Base-by-base conservation (phyloP, 92 coral and sea anemone genomes). In the Nematostella vectensis region DNA sequence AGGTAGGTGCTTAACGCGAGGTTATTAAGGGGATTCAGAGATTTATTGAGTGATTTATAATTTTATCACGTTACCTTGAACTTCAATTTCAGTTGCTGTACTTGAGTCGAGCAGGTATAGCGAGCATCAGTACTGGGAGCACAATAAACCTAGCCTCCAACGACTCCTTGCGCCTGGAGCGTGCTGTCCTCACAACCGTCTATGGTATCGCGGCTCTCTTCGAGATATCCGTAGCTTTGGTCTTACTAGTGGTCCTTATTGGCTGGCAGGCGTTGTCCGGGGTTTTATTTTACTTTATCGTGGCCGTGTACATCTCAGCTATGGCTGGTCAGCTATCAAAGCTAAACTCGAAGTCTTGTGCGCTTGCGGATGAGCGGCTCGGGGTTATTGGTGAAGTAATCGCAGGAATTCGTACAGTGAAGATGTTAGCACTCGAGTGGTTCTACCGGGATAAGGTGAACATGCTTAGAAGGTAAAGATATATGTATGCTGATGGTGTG, bases 191-290 rank as follows among this genome's bases (percentile, higher is more conserved):
- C 9, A 25, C 24, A 23, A 9, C 25, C 4, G 4, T 44, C 27
- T 15, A 15, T 17, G 37, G 23, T 11, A 9, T 29, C 12, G 25
- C n/a, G 37, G 17, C 66, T 13, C 54, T 50, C 21, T 0, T 60
- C 9, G 66, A 60, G 29, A 25, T 60, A 4, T 0, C 19, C 3
- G 66, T 29, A 10, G 16, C 54, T 1, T 27, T 60, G 12, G 55
- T 36, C 1, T 47, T 60, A 40, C 1, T 60, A 39, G 42, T 52
- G 66, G 27, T 44, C 13, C 47, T 39, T 16, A 17, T 60, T 19
- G 66, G 66, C 11, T 60, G 66, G 66, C 66, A 60, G 66, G 25
- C 39, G 6, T 45, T 60, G 19, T 44, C 55, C n/a, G 66, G 66
- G 3, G 54, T 47, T 1, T 6, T 60, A 10, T 60, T 39, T 27